These are phyloP conservation scores for Emydura subglobosa DNA, from an alignment of 2,113 vertebrate genomes.

Conservation along the genomic window DNA sequence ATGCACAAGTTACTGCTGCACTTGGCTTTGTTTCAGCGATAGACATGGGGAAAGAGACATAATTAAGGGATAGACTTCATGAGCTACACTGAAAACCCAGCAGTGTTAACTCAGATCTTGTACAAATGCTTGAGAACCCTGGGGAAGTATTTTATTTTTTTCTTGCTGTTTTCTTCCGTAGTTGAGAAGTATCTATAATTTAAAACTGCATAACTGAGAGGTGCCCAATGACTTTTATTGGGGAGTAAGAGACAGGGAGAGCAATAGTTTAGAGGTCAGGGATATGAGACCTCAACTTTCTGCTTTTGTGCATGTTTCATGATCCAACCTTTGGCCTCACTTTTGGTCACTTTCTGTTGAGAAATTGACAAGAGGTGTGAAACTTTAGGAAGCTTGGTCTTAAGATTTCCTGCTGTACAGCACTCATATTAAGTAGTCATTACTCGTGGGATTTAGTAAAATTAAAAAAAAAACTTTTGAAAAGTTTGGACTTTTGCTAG, in stretches of 20 bases:
- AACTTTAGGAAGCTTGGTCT: not conserved
- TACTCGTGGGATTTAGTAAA: not conserved
- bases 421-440: not conserved
- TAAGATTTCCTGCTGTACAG: not conserved
- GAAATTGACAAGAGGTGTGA: not conserved
- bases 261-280: not conserved
- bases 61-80: constrained; percentile 47
- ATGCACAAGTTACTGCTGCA: not conserved
- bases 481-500: not conserved
- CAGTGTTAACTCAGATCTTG: not conserved
- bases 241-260: not conserved
- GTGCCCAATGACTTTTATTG: not conserved
- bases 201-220: not conserved
- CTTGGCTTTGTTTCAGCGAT: constrained; percentile 20
- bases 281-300: not conserved
- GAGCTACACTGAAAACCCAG: not conserved
- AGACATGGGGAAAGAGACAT: not conserved
- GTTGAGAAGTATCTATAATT: not conserved
- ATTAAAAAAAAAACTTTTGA: not conserved
- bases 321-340: not conserved
- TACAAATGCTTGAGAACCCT: not conserved
- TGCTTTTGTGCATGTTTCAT: not conserved
- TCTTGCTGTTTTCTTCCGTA: not conserved
- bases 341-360: not conserved
- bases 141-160: not conserved